phyloP scores from a whole-genome alignment of 2,888 invertebrate genomes.

The Pristionchus maxplancki region DNA sequence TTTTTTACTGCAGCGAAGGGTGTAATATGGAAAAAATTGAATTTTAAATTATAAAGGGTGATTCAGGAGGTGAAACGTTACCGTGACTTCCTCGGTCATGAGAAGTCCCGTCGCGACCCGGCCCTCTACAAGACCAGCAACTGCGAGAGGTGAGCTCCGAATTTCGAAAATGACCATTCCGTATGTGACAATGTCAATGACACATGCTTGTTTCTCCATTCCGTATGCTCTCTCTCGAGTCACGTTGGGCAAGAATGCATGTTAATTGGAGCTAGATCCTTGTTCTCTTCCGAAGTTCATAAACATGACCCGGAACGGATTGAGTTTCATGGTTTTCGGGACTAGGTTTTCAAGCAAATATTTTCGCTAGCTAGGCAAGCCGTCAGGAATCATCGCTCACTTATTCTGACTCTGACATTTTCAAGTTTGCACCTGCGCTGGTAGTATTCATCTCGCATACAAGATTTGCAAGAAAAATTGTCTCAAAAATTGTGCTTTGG shows the following conservation, averaged over 20 bases:
- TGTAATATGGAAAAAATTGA: neutral
- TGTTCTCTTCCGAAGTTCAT: neutral
- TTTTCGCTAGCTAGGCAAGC: too few species aligned
- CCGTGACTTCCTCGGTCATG: constrained; percentile 68
- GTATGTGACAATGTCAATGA: too few species aligned
- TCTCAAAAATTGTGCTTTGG: too few species aligned
- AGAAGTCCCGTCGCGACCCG: constrained; percentile 67
- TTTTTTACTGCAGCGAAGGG: neutral
- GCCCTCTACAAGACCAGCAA: constrained; percentile 67
- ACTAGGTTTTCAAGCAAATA: too few species aligned
- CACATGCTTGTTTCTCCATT: too few species aligned
- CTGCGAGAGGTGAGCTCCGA: constrained; percentile 57
- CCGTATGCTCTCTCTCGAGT: too few species aligned
- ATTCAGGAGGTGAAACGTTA: constrained; percentile 66
- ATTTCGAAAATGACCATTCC: constrained; percentile 65
- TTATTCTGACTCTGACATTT: neutral
- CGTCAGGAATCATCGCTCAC: too few species aligned
- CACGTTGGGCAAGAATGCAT: too few species aligned
- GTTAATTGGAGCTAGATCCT: neutral
- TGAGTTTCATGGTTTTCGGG: too few species aligned
- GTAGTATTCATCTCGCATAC: too few species aligned
- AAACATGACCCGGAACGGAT: neutral
- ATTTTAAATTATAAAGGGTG: neutral
- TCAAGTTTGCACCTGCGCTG: too few species aligned
- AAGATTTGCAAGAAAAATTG: too few species aligned